phyloP scores from a whole-genome alignment of 1,140 invertebrate genomes.

The Laupala kohalensis region DNA sequence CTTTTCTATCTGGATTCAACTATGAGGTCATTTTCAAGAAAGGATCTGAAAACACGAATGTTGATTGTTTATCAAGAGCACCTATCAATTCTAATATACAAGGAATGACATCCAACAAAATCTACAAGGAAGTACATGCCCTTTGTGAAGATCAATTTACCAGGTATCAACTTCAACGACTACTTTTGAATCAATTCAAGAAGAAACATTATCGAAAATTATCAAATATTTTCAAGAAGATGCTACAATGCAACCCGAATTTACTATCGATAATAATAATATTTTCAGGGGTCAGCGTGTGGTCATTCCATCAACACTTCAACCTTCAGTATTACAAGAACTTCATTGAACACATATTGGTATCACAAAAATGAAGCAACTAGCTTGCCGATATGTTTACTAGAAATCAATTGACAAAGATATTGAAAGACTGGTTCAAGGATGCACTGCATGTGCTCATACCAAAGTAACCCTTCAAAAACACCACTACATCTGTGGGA shows the following conservation, averaged over 20 bases:
- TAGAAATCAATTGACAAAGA: neutral
- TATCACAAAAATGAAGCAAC: neutral
- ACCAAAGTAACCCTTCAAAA: conserved; percentile 16
- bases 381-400: too few species aligned
- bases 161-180: too few species aligned
- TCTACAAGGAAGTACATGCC: too few species aligned
- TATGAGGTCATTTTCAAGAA: too few species aligned
- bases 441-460: neutral
- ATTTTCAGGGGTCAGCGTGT: neutral
- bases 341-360: neutral
- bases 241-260: neutral
- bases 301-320: neutral
- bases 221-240: neutral
- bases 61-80: too few species aligned
- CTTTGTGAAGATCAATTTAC: too few species aligned
- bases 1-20: too few species aligned
- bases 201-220: too few species aligned
- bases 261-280: neutral
- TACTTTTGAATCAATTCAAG: too few species aligned
- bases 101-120: too few species aligned
- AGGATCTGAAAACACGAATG: too few species aligned
- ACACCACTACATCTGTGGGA: conserved; percentile 23
- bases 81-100: too few species aligned
- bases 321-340: neutral
- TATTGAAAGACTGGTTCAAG: neutral